phyloP scores from a whole-genome alignment of 2,113 vertebrate species.

The Illadopsis cleaveri region DNA sequence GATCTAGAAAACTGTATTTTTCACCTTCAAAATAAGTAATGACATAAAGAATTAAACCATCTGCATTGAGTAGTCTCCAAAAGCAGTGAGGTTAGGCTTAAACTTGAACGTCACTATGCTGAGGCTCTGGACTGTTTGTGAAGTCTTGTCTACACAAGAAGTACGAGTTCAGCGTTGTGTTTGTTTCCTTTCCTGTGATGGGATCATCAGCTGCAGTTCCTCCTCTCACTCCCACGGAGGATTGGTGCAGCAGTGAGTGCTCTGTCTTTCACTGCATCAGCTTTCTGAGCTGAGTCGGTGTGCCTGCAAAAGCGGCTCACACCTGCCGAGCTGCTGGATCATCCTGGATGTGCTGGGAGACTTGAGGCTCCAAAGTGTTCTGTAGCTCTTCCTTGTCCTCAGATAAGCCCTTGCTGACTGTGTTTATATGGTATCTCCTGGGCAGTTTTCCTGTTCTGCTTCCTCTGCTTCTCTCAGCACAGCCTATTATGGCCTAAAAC shows the following conservation, averaged over 20 bases:
- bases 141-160: not conserved
- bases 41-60: not conserved
- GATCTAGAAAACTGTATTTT: not conserved
- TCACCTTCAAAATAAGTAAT: not conserved
- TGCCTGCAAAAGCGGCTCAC: not conserved
- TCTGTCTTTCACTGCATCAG: not conserved
- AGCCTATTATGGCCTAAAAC: not conserved
- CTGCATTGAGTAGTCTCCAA: not conserved
- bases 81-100: not conserved
- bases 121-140: not conserved
- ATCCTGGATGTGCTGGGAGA: not conserved
- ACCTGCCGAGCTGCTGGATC: not conserved
- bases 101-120: not conserved
- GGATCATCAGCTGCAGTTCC: not conserved
- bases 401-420: not conserved
- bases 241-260: not conserved
- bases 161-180: not conserved
- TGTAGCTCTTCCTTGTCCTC: not conserved
- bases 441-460: not conserved
- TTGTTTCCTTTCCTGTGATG: not conserved
- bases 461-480: not conserved
- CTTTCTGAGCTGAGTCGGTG: not conserved
- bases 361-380: accelerated
- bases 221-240: not conserved
- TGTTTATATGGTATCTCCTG: not conserved